A percentile compares a stretch with the other conserved stretches of the same genome.
phyloP scores from a whole-genome alignment of 2,888 invertebrate species.

The Drosophila ustulata region DNA sequence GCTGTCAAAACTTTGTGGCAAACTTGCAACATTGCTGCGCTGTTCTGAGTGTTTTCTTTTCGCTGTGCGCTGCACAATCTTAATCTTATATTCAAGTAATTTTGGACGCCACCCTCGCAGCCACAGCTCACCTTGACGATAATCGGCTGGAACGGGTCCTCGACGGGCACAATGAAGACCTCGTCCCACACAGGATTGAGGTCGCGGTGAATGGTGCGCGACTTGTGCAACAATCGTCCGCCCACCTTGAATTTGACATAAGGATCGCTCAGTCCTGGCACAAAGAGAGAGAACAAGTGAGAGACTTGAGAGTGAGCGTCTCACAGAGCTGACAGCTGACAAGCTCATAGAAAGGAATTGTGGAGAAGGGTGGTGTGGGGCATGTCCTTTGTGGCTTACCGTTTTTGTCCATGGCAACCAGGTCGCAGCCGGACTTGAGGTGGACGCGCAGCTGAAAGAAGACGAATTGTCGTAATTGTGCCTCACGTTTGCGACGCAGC shows the following conservation, averaged over 20 bases:
- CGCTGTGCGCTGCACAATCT: background rate
- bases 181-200: slow-evolving; percentile 99
- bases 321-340: slow-evolving; percentile 20
- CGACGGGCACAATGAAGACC: slow-evolving; percentile 95
- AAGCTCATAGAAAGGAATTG: background rate
- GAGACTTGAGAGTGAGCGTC: slow-evolving; percentile 31
- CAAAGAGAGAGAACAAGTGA: slow-evolving; percentile 42
- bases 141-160: slow-evolving; percentile 94
- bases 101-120: background rate
- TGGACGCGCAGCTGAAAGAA: slow-evolving; percentile 97
- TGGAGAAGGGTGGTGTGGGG: too few relatives aligned
- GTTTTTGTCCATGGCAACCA: slow-evolving; percentile 97
- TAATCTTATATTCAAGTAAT: background rate
- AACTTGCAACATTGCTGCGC: background rate
- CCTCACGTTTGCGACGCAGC: slow-evolving; percentile 89
- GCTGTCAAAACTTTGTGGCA: background rate
- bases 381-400: slow-evolving; percentile 86
- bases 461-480: slow-evolving; percentile 92
- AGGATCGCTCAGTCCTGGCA: slow-evolving; percentile 96
- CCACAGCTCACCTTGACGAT: slow-evolving; percentile 90
- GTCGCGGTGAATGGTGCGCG: slow-evolving; percentile 96
- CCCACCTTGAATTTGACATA: slow-evolving; percentile 98
- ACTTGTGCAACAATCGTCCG: slow-evolving; percentile 95
- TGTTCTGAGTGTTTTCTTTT: background rate
- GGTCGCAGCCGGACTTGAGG: slow-evolving; percentile 93